Percentiles rank a stretch among this genome's conserved stretches.
Evolutionary conservation across 2,888 invertebrate species (phyloP).

Genomic region (Leucoma salicis): DNA sequence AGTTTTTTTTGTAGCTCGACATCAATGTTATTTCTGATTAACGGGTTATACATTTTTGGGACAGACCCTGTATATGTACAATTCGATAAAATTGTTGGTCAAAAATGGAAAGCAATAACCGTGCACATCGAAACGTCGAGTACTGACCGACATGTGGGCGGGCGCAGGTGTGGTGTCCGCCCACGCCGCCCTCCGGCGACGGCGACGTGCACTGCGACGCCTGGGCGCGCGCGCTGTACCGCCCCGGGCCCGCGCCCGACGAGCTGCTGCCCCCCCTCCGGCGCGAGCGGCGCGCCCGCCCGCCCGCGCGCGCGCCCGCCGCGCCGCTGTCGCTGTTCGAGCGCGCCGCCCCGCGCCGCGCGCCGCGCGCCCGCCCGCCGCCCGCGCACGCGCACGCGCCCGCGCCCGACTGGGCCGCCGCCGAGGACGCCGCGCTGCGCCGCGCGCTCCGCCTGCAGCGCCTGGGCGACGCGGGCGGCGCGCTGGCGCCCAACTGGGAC

Average conservation of each 20-base stretch:
- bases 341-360: conserved; percentile 78
- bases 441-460: conserved; percentile 89
- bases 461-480: conserved; percentile 83
- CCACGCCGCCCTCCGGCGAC: conserved; percentile 97
- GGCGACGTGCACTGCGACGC: conserved; percentile 95
- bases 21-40: no score
- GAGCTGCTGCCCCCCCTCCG: conserved; percentile 85
- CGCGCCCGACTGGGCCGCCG: conserved; percentile 94
- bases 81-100: no score
- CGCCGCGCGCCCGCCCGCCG: conserved; percentile 85
- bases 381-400: conserved; percentile 84
- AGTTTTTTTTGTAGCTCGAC: no score
- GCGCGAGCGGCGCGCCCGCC: conserved; percentile 78
- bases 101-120: background rate
- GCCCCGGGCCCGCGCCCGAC: conserved; percentile 87
- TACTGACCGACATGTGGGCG: background rate
- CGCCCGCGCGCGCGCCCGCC: conserved; percentile 87
- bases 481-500: conserved; percentile 98
- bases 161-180: conserved; percentile 96
- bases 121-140: background rate
- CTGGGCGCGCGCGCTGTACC: conserved; percentile 92
- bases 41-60: no score
- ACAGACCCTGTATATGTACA: no score
- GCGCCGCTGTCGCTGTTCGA: conserved; percentile 87
- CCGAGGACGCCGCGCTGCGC: conserved; percentile 94